These are phyloP conservation scores for Hypotaenidia okinawae DNA, from an alignment of 2,797 vertebrate genomes.

Conservation along the genomic window DNA sequence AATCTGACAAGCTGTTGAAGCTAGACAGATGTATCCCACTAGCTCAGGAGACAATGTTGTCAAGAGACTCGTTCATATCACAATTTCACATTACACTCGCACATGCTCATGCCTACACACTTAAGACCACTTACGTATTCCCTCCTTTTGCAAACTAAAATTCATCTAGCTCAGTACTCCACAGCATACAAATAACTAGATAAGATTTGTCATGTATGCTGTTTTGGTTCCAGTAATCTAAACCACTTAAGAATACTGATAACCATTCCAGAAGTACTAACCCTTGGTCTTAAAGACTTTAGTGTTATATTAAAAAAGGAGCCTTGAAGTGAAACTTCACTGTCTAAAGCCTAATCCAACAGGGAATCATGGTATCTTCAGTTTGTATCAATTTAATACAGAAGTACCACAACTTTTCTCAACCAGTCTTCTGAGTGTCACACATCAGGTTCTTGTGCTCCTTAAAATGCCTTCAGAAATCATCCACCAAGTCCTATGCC, in stretches of 20 bases:
- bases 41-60: slow-evolving; percentile 58
- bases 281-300: background rate
- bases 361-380: background rate
- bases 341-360: background rate
- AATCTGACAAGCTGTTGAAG: slow-evolving; percentile 63
- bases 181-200: background rate
- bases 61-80: slow-evolving; percentile 40
- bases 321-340: background rate
- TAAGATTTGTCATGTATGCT: background rate
- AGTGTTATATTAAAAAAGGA: background rate
- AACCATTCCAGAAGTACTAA: background rate
- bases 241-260: background rate
- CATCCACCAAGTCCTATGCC: background rate
- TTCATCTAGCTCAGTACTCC: background rate
- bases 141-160: slow-evolving; percentile 4
- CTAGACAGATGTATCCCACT: slow-evolving; percentile 61
- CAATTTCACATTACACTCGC: slow-evolving; percentile 23
- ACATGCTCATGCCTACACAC: slow-evolving; percentile 44
- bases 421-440: background rate
- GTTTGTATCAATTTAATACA: background rate
- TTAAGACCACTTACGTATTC: slow-evolving; percentile 31
- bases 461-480: background rate
- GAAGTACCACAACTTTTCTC: background rate
- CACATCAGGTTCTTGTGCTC: background rate
- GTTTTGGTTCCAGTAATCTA: background rate